Evolutionary conservation across 2,113 vertebrate species (phyloP).

Genomic region (Chloropsis hardwickii): DNA sequence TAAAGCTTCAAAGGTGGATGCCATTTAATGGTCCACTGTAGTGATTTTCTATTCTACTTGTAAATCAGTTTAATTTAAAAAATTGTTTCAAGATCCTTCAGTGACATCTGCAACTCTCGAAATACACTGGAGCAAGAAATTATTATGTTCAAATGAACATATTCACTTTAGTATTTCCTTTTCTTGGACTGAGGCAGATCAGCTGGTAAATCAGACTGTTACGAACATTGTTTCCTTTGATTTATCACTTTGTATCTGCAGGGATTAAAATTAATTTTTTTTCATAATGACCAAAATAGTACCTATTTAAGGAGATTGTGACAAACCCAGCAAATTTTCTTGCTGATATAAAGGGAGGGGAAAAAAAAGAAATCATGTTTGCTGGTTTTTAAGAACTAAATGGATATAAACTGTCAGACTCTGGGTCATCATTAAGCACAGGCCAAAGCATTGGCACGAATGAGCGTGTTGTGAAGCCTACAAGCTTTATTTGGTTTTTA

Average conservation of each 20-base stretch:
- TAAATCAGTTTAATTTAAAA: background rate
- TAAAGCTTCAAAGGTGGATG: background rate
- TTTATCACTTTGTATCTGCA: background rate
- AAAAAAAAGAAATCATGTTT: background rate
- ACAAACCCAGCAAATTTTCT: background rate
- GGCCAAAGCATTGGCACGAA: slow-evolving; percentile 44
- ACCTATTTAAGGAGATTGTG: background rate
- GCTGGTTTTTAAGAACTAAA: slow-evolving; percentile 9
- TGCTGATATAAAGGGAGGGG: background rate
- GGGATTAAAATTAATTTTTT: background rate
- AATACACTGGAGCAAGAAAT: background rate
- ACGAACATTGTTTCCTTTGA: background rate
- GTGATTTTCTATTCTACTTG: background rate
- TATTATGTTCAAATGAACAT: background rate
- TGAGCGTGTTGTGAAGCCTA: slow-evolving; percentile 27
- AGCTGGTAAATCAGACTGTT: background rate
- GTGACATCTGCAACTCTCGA: background rate
- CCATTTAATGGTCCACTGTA: background rate
- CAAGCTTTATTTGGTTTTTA: slow-evolving; percentile 64
- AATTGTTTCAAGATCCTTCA: background rate
- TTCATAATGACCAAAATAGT: background rate
- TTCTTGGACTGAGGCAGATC: background rate
- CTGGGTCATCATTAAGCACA: slow-evolving; percentile 41
- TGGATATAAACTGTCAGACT: slow-evolving; percentile 27
- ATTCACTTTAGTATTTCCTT: background rate